These are phyloP conservation scores for Hystrix cristata DNA, from an alignment of 2,113 vertebrate genomes.

Conservation along the genomic window DNA sequence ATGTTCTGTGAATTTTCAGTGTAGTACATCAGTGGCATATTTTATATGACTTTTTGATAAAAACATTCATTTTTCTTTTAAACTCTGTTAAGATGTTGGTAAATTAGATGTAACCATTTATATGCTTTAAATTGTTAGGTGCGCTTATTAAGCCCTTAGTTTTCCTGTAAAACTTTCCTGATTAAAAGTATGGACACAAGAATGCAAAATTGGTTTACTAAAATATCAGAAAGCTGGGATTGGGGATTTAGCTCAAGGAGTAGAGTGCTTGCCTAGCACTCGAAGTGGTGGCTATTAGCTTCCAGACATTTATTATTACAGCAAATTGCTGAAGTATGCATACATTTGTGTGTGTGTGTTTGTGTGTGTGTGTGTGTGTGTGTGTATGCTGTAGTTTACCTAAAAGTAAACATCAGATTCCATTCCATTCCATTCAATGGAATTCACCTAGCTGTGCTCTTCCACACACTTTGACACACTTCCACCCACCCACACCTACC, in stretches of 20 bases:
- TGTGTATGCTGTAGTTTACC: neutral
- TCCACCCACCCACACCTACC: neutral
- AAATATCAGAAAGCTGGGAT: neutral
- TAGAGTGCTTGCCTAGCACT: no score
- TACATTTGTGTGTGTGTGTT: no score
- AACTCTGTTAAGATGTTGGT: neutral
- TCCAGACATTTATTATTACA: no score
- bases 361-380: no score
- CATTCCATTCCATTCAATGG: neutral
- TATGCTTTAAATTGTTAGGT: neutral
- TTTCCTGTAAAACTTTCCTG: neutral
- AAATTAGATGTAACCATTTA: neutral
- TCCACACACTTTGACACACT: neutral
- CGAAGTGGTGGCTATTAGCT: no score
- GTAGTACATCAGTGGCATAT: neutral
- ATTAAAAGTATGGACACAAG: neutral
- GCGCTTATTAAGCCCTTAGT: neutral
- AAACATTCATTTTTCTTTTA: neutral
- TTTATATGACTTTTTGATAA: constrained; percentile 28
- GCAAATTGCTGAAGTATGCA: no score
- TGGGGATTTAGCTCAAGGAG: no score
- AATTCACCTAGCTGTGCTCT: neutral
- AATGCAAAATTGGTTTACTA: neutral
- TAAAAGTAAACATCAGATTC: neutral
- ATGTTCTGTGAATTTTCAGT: constrained; percentile 59